phyloP scores from a whole-genome alignment of 2,797 vertebrate species.

The Phataginus tetradactyla region DNA sequence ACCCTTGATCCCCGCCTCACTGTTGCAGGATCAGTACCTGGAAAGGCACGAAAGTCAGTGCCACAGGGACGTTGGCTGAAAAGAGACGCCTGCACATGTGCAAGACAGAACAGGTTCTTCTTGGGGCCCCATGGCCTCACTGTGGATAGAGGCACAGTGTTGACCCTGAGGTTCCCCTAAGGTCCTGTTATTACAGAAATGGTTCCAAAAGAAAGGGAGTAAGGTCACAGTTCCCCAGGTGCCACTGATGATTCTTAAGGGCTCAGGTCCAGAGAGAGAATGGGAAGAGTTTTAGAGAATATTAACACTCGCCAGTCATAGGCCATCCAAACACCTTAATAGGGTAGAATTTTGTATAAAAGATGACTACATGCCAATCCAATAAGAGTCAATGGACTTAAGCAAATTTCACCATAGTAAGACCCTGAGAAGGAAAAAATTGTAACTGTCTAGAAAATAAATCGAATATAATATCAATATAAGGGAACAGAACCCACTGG shows the following conservation, averaged over 20 bases:
- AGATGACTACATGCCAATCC: conserved; percentile 53
- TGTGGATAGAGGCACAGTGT: conserved; percentile 71
- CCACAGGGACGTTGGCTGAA: conserved; percentile 73
- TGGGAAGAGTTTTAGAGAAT: not conserved
- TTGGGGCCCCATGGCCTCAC: conserved; percentile 71
- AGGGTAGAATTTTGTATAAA: conserved; percentile 60
- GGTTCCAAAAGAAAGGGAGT: conserved; percentile 71
- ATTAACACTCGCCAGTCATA: conserved; percentile 5
- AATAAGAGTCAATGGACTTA: conserved; percentile 58
- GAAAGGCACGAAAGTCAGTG: conserved; percentile 68
- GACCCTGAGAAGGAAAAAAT: not conserved
- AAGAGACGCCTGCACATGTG: conserved; percentile 73
- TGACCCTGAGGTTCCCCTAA: conserved; percentile 73
- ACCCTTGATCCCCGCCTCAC: not conserved
- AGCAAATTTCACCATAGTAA: conserved; percentile 16
- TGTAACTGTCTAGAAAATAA: not conserved
- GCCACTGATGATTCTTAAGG: conserved; percentile 73
- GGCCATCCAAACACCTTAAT: conserved; percentile 52
- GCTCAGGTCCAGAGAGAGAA: conserved; percentile 22
- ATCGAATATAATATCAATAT: not conserved
- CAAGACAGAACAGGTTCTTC: conserved; percentile 76
- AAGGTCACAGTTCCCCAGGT: conserved; percentile 66
- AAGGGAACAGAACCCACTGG: not conserved
- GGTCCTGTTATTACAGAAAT: conserved; percentile 73
- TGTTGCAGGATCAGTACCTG: conserved; percentile 61